Evolutionary conservation across 2,113 vertebrate genomes (phyloP).

Genomic region (Patagioenas fasciata): DNA sequence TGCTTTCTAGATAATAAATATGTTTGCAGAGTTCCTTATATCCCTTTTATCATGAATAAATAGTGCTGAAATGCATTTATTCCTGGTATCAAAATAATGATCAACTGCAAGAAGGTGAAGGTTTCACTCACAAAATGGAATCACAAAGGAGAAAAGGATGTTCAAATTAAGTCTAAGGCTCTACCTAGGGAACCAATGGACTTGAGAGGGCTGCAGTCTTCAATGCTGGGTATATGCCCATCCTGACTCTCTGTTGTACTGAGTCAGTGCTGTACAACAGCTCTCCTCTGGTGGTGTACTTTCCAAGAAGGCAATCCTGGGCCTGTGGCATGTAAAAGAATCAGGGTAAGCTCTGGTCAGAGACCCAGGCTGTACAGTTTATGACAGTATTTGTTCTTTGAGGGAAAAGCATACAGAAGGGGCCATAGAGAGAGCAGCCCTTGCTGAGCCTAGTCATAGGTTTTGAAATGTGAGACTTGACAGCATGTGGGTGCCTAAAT

Average conservation of each 20-base stretch:
- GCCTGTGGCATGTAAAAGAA: not conserved
- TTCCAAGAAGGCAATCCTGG: not conserved
- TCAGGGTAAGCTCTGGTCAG: not conserved
- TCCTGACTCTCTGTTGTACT: not conserved
- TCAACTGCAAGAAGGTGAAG: not conserved
- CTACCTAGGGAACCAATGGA: not conserved
- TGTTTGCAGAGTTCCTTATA: not conserved
- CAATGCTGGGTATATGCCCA: not conserved
- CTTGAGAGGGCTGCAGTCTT: not conserved
- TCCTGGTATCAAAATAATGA: not conserved
- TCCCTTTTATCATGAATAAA: not conserved
- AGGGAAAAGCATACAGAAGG: not conserved
- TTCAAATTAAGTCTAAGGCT: not conserved
- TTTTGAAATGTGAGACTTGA: not conserved
- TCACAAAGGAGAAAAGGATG: not conserved
- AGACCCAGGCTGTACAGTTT: not conserved
- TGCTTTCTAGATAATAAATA: not conserved
- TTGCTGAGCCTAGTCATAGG: not conserved
- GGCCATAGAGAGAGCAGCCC: accelerated
- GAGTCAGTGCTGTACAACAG: not conserved
- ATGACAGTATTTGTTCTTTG: not conserved
- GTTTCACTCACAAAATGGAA: not conserved
- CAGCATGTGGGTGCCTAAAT: not conserved
- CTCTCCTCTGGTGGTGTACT: accelerated
- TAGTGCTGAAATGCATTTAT: not conserved